phyloP scores from a whole-genome alignment of 2,888 invertebrate genomes.

The Melieria omissa region DNA sequence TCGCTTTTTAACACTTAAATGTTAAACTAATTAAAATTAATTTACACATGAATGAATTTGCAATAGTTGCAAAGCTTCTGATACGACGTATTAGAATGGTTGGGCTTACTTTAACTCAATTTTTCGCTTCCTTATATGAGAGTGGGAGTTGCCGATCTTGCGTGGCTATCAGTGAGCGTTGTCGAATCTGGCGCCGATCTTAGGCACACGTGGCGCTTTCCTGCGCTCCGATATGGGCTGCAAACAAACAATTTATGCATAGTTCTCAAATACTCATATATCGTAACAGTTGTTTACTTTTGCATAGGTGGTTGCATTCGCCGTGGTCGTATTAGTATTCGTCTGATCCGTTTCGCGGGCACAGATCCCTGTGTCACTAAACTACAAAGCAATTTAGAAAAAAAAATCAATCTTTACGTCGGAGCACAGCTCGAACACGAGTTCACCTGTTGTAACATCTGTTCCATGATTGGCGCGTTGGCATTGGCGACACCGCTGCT shows the following conservation, averaged over 20 bases:
- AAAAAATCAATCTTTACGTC: neutral
- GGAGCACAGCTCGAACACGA: neutral
- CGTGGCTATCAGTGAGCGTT: slow-evolving; percentile 44
- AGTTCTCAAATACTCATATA: neutral
- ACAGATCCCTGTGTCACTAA: slow-evolving; percentile 8
- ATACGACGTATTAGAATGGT: neutral
- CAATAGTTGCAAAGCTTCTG: too few species aligned
- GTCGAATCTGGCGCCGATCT: slow-evolving; percentile 59
- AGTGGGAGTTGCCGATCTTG: neutral
- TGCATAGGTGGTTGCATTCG: too few species aligned
- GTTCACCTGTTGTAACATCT: slow-evolving; percentile 44
- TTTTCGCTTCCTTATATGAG: too few species aligned
- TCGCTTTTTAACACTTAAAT: slow-evolving; percentile 37
- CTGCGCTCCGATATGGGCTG: slow-evolving; percentile 35
- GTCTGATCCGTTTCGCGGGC: neutral
- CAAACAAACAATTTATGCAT: neutral
- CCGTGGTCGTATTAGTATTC: too few species aligned
- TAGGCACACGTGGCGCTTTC: slow-evolving; percentile 50
- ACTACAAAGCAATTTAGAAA: slow-evolving; percentile 6
- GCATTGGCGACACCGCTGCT: slow-evolving; percentile 1
- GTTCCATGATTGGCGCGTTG: slow-evolving; percentile 12
- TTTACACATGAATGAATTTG: slow-evolving; percentile 21
- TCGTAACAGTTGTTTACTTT: neutral
- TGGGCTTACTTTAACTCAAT: neutral
- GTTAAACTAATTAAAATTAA: slow-evolving; percentile 26